phyloP scores from a whole-genome alignment of 2,888 invertebrate species.

The Melanostoma scalare region DNA sequence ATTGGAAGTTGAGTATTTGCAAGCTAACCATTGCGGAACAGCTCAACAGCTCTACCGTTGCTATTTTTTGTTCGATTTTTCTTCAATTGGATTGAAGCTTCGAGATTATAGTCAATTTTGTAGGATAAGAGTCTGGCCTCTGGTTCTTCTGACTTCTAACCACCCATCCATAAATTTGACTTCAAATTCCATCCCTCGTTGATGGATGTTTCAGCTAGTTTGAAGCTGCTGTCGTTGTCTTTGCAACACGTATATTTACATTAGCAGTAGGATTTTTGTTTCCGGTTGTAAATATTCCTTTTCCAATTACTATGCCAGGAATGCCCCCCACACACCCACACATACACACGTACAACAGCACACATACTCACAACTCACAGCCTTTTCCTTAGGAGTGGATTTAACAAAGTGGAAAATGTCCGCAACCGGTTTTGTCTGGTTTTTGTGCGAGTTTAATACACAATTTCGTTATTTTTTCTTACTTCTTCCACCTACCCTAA shows the following conservation, averaged over 20 bases:
- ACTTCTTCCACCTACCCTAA: not conserved
- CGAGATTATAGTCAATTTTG: too few relatives aligned
- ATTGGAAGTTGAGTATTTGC: too few relatives aligned
- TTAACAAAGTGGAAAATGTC: slow-evolving; percentile 52
- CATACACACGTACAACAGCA: not conserved
- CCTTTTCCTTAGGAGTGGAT: slow-evolving; percentile 5
- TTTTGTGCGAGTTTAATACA: slow-evolving; percentile 1
- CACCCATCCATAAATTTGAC: too few relatives aligned
- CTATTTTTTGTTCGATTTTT: too few relatives aligned
- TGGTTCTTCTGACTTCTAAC: too few relatives aligned
- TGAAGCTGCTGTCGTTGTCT: not conserved
- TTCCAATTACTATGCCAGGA: not conserved
- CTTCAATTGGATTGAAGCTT: too few relatives aligned
- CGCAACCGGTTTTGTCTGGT: slow-evolving; percentile 41
- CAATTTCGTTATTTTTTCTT: not conserved
- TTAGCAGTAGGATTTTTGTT: slow-evolving; percentile 27
- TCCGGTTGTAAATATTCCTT: slow-evolving; percentile 21
- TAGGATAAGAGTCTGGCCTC: too few relatives aligned
- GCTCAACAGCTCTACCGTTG: too few relatives aligned
- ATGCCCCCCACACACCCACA: slow-evolving; percentile 4
- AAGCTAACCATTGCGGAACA: too few relatives aligned
- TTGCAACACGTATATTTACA: slow-evolving; percentile 20
- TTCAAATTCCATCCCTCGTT: too few relatives aligned
- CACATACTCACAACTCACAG: not conserved
- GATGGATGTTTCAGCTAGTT: too few relatives aligned